phyloP scores from a whole-genome alignment of 2,797 vertebrate genomes.

The Chrysocyon brachyurus region DNA sequence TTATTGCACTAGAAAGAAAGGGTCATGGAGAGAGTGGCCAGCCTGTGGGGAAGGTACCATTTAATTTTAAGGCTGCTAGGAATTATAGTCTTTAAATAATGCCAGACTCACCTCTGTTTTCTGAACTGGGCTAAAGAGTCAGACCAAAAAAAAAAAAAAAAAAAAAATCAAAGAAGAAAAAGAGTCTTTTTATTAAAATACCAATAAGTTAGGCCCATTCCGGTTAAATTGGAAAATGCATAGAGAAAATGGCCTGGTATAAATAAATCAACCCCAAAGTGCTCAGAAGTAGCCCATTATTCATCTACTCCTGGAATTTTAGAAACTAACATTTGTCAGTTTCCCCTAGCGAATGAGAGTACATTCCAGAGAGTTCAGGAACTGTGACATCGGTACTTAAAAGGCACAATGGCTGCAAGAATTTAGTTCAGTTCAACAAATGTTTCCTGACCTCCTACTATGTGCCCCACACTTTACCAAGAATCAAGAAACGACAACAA shows the following conservation, averaged over 20 bases:
- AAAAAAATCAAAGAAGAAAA: not conserved
- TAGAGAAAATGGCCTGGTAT: not conserved
- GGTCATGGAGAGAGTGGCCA: not conserved
- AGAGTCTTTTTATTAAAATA: conserved; percentile 17
- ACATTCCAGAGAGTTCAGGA: not conserved
- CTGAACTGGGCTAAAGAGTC: not conserved
- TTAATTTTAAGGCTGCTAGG: not conserved
- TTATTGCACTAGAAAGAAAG: not conserved
- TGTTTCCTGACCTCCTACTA: not conserved
- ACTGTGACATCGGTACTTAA: not conserved
- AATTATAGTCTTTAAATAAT: not conserved
- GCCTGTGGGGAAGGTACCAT: not conserved
- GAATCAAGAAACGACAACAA: not conserved
- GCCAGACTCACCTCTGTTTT: not conserved
- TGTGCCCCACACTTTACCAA: not conserved
- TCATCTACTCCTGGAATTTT: not conserved
- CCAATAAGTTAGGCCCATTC: not conserved
- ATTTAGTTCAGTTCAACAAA: not conserved
- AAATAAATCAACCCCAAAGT: not conserved
- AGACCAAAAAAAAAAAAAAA: rapidly evolving
- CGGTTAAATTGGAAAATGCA: not conserved
- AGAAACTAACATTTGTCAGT: not conserved
- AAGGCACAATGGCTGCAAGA: not conserved
- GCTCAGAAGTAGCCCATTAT: not conserved
- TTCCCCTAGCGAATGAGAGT: not conserved